Percentiles rank a stretch among this genome's conserved stretches.
Conservation (phyloP, 2,888 invertebrate genomes). For the Anthoptus insignis region DNA sequence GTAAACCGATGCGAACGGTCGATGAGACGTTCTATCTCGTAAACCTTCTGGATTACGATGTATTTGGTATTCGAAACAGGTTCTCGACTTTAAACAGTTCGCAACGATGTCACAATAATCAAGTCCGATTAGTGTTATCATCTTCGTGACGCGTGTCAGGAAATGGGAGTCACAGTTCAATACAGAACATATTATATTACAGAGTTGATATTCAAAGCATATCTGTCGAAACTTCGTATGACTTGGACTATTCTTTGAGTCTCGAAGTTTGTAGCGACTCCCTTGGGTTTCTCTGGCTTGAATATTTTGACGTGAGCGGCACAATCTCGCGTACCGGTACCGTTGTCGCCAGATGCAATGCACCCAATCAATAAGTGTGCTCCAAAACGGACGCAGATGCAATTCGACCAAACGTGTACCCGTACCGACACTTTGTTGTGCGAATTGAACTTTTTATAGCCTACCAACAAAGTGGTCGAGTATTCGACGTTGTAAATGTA, state of each 20-base stretch:
- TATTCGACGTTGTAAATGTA: conserved; percentile 71
- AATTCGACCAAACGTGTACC: conserved; percentile 61
- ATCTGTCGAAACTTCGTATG: conserved; percentile 60
- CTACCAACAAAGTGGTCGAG: conserved; percentile 69
- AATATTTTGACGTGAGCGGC: conserved; percentile 61
- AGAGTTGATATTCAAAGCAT: conserved; percentile 66
- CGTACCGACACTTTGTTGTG: conserved; percentile 65
- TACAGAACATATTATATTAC: conserved; percentile 39
- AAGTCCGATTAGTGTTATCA: conserved; percentile 60
- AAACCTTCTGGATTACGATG: conserved; percentile 68
- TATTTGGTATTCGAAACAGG: conserved; percentile 63
- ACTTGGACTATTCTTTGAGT: conserved; percentile 62
- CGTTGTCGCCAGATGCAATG: conserved; percentile 56
- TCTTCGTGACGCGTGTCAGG: conserved; percentile 47
- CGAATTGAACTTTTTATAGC: conserved; percentile 78
- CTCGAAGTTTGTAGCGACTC: conserved; percentile 52
- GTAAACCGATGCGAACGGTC: conserved; percentile 74
- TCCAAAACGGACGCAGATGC: conserved; percentile 72
- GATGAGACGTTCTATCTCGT: conserved; percentile 76
- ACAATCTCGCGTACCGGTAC: conserved; percentile 54
- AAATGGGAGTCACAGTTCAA: conserved; percentile 43
- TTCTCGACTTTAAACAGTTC: conserved; percentile 58
- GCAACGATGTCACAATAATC: conserved; percentile 62
- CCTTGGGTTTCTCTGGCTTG: conserved; percentile 58
- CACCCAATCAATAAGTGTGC: conserved; percentile 59